Percentiles rank a stretch among this genome's conserved stretches.
Conservation (phyloP, 2,888 invertebrate genomes). For the Archips crataeganus region DNA sequence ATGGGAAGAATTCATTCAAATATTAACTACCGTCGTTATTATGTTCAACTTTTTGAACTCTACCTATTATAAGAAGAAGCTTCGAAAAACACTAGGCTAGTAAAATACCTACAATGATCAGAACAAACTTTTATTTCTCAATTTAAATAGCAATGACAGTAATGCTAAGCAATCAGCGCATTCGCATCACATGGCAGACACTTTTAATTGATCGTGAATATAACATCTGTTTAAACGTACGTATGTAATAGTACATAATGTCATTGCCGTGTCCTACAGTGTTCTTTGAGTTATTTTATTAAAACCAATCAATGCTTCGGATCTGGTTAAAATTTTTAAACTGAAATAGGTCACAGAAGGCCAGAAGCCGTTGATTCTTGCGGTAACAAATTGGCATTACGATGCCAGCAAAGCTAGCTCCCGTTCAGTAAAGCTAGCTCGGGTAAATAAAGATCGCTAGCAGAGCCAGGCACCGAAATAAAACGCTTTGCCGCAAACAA, state of each 20-base stretch:
- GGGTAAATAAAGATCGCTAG: conserved; percentile 75
- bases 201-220: background rate
- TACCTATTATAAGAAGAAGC: no score
- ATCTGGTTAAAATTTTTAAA: background rate
- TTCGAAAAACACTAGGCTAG: no score
- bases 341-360: conserved; percentile 14
- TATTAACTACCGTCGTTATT: no score
- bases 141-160: background rate
- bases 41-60: no score
- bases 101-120: background rate
- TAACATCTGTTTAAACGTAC: background rate
- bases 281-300: background rate
- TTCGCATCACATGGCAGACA: background rate
- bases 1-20: no score
- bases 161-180: background rate
- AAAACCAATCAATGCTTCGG: background rate
- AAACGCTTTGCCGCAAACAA: conserved; percentile 57
- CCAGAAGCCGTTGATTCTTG: conserved; percentile 39
- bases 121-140: background rate
- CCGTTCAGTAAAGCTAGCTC: conserved; percentile 50
- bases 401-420: conserved; percentile 47
- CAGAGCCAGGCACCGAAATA: conserved; percentile 61
- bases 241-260: background rate
- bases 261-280: background rate
- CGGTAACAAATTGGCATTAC: conserved; percentile 44